Percentiles rank a stretch among this genome's conserved stretches.
Conservation (phyloP, 2,797 vertebrate genomes). For the Muscicapa striata region DNA sequence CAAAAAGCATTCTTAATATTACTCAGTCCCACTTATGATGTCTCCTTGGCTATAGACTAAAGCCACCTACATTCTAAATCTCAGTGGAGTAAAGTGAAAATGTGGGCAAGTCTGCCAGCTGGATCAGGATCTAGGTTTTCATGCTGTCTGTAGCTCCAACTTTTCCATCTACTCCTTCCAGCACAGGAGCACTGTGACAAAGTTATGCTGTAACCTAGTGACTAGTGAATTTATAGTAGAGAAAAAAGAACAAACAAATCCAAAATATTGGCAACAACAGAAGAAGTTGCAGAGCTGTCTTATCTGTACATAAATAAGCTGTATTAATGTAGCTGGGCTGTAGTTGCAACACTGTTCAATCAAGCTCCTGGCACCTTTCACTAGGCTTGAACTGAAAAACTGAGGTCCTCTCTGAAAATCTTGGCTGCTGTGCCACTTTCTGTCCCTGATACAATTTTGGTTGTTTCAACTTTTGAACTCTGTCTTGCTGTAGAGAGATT, state of each 20-base stretch:
- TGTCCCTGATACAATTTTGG: not conserved
- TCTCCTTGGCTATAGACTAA: not conserved
- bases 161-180: not conserved
- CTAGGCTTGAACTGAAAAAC: not conserved
- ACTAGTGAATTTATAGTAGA: not conserved
- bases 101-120: not conserved
- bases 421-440: not conserved
- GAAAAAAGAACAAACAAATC: not conserved
- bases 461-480: not conserved
- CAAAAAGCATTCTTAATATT: not conserved
- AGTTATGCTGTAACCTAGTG: not conserved
- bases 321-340: not conserved
- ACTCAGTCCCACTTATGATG: not conserved
- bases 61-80: not conserved
- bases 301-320: not conserved
- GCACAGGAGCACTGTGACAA: not conserved
- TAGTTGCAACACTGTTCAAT: not conserved
- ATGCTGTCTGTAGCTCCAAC: not conserved
- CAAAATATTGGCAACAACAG: not conserved
- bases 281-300: not conserved
- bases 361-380: not conserved
- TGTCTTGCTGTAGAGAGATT: not conserved
- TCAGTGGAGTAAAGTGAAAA: not conserved
- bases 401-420: not conserved
- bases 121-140: not conserved